Evolutionary conservation across 2,888 invertebrate genomes (phyloP), one percentile per base, ranked within the genome.

Genomic region (Hermaeophaga mercurialis): DNA sequence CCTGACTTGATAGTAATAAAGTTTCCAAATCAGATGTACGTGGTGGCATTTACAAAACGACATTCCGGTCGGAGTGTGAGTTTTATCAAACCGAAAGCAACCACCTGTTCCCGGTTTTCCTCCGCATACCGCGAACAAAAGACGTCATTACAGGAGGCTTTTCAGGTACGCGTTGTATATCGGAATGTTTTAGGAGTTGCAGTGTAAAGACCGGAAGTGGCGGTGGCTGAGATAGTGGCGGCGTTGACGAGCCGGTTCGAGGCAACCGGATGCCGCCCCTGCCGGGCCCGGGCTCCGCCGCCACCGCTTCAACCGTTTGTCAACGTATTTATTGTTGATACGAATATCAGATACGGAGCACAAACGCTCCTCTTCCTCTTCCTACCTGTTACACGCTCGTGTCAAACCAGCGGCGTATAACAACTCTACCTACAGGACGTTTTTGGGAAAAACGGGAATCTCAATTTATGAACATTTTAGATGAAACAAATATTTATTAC

Each of bases 211-310:
- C 64, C 65, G 47, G 47, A 54, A 43, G 34, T 41, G 17, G 62
- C 52, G 56, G 62, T 49, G 47, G 63, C 57, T 47, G 54, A 64
- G 67, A 66, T 67, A 67, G 63, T 63, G 62, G 58, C 56, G 47
- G 52, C 64, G 63, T 67, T 65, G 63, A 63, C 60, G 58, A 56
- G 47, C 48, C 64, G 64, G 61, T 66, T 65, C 64, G 48, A 57
- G 43, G 31, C 15, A 17, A 14, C 28, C 34, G 48, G 43, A 43
- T 55, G 43, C 41, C 33, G 34, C 43, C 33, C 41, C 41, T 11
- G 11, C n/a, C 22, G 22, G 41, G 4, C 24, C 43, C 43, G 24
- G 15, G 43, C 43, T 7, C 24, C 12, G 9, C 43, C 43, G 43
- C 24, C 43, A 26, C 43, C 24, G 43, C 12, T 24, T 43, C 24